Evolutionary conservation across 2,888 invertebrate species (phyloP).

Genomic region (Blomia tropicalis): DNA sequence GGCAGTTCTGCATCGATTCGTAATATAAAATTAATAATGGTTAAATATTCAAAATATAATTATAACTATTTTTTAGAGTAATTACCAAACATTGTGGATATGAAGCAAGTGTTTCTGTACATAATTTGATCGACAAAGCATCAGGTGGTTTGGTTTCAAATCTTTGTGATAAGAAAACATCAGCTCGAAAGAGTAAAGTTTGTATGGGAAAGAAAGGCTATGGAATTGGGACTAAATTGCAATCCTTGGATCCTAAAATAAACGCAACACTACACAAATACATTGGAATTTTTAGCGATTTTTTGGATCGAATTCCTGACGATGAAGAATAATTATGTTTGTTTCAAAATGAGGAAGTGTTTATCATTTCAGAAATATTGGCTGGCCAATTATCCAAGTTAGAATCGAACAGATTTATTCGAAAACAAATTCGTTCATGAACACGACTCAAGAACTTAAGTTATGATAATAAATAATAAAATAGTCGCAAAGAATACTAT

Average conservation of each 20-base stretch:
- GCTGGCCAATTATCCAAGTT: too few relatives aligned
- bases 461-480: too few relatives aligned
- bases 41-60: background rate
- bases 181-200: background rate
- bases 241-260: conserved; percentile 1
- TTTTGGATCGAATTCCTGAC: conserved; percentile 4
- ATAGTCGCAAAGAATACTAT: too few relatives aligned
- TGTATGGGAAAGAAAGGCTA: conserved; percentile 7
- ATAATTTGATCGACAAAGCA: conserved; percentile 3
- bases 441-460: too few relatives aligned
- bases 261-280: conserved; percentile 12
- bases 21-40: background rate
- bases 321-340: conserved; percentile 1
- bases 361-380: too few relatives aligned
- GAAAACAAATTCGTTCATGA: too few relatives aligned
- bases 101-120: background rate
- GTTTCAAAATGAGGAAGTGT: background rate
- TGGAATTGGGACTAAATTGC: background rate
- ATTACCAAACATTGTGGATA: background rate
- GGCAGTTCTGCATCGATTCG: conserved; percentile 13
- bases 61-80: background rate
- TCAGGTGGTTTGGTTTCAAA: conserved; percentile 1
- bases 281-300: conserved; percentile 1
- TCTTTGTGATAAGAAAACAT: conserved; percentile 9
- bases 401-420: background rate